phyloP scores from a whole-genome alignment of 1,140 invertebrate genomes.

The Drosophila biarmipes region DNA sequence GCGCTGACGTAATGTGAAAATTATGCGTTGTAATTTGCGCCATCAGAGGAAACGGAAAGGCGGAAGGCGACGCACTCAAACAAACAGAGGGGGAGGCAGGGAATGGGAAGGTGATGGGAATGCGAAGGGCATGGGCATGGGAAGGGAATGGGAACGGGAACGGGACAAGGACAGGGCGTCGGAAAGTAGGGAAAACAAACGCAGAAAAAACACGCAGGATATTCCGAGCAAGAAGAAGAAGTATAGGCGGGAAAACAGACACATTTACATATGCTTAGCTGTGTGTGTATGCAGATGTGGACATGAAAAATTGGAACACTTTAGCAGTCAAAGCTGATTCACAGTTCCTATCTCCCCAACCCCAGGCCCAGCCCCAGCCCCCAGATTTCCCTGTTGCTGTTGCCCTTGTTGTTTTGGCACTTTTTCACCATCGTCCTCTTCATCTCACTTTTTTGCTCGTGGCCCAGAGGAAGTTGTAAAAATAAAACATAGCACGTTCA shows the following conservation, averaged over 20 bases:
- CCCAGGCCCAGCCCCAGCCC: slow-evolving; percentile 1
- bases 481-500: slow-evolving; percentile 78
- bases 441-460: slow-evolving; percentile 26
- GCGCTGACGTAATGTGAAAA: slow-evolving; percentile 79
- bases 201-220: slow-evolving; percentile 46
- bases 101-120: neutral
- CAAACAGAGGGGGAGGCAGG: slow-evolving; percentile 27
- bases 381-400: slow-evolving; percentile 21
- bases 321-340: slow-evolving; percentile 69
- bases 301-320: slow-evolving; percentile 80
- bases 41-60: slow-evolving; percentile 71
- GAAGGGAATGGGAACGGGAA: neutral
- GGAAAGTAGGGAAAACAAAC: slow-evolving; percentile 33
- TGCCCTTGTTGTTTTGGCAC: slow-evolving; percentile 66
- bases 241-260: slow-evolving; percentile 45
- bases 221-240: slow-evolving; percentile 41
- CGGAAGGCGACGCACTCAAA: slow-evolving; percentile 75
- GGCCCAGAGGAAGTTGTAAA: slow-evolving; percentile 70
- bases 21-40: slow-evolving; percentile 79
- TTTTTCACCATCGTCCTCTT: slow-evolving; percentile 63
- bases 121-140: no score
- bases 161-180: neutral
- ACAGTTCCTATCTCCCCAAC: slow-evolving; percentile 34
- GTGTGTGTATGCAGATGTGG: slow-evolving; percentile 63
- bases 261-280: slow-evolving; percentile 34